phyloP scores from a whole-genome alignment of 2,797 vertebrate genomes.

The Silurus lanzhouensis region DNA sequence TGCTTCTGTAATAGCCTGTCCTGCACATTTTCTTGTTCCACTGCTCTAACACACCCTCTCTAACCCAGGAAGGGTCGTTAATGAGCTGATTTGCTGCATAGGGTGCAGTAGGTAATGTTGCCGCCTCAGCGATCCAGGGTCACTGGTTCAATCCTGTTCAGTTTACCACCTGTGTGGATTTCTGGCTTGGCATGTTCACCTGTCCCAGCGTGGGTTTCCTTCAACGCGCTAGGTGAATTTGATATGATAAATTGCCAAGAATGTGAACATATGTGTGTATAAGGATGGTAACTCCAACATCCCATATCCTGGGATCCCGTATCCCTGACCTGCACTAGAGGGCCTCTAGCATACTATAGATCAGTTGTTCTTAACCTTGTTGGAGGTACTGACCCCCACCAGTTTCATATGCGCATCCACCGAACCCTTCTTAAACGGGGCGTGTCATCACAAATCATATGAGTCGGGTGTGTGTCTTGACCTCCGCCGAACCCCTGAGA shows the following conservation, averaged over 20 bases:
- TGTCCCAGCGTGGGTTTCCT: not conserved
- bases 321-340: not conserved
- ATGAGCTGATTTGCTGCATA: constrained; percentile 26
- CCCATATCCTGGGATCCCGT: not conserved
- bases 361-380: not conserved
- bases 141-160: constrained; percentile 17
- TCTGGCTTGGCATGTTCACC: not conserved
- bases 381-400: no score
- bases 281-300: not conserved
- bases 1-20: not conserved
- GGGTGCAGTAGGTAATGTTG: constrained; percentile 20
- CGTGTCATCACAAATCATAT: no score
- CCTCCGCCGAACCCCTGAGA: no score
- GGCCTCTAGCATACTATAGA: not conserved
- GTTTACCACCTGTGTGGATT: constrained; percentile 7
- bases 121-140: constrained; percentile 16
- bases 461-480: no score
- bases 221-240: not conserved
- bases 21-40: not conserved
- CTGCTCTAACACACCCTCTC: not conserved
- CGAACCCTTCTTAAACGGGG: no score
- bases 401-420: no score
- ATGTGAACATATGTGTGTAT: not conserved
- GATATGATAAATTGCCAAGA: not conserved
- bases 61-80: constrained; percentile 6